Evolutionary conservation across 2,797 vertebrate species (phyloP).

Genomic region (Xenops minutus): DNA sequence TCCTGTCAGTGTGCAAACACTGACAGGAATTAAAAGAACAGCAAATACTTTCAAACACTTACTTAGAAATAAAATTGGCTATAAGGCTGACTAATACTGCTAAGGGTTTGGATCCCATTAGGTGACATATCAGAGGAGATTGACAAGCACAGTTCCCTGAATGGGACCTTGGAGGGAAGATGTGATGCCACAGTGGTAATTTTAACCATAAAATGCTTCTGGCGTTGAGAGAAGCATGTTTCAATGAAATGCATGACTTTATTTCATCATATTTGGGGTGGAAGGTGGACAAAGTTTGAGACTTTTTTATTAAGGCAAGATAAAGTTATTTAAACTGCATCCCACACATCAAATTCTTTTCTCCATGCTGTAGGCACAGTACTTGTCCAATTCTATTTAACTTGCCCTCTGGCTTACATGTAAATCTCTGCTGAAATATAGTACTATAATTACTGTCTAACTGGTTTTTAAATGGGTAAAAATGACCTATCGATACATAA

Average conservation of each 20-base stretch:
- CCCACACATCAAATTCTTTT: not conserved
- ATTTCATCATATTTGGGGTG: not conserved
- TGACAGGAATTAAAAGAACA: not conserved
- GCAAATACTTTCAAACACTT: not conserved
- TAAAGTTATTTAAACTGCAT: not conserved
- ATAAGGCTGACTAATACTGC: not conserved
- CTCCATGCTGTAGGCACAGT: not conserved
- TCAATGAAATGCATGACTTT: not conserved
- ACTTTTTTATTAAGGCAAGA: not conserved
- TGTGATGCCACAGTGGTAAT: not conserved
- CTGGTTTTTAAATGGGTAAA: constrained; percentile 28
- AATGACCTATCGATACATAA: constrained; percentile 30
- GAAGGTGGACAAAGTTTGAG: not conserved
- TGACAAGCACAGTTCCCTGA: not conserved
- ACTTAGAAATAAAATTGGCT: not conserved
- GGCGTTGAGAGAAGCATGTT: not conserved
- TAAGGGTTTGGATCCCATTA: not conserved
- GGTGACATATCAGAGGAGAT: not conserved
- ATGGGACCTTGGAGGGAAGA: not conserved
- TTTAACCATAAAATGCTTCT: not conserved
- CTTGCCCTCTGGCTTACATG: not conserved
- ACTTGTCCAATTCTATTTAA: not conserved
- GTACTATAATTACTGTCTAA: constrained; percentile 21
- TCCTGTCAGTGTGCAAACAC: not conserved
- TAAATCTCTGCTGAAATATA: constrained; percentile 29